These are phyloP conservation scores for Timandra comae DNA, from an alignment of 2,888 invertebrate genomes.

Conservation along the genomic window DNA sequence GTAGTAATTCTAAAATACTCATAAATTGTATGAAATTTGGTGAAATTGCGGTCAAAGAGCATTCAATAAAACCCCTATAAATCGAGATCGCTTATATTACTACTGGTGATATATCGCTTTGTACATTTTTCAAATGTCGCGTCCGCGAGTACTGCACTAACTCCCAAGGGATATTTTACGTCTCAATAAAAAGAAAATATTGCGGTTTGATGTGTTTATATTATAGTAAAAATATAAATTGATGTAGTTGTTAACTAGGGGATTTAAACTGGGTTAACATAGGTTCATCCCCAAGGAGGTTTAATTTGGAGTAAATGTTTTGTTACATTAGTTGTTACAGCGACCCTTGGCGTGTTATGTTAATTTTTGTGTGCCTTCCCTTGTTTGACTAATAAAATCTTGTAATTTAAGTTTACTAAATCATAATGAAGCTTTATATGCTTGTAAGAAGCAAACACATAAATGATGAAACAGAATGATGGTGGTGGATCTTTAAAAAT, in stretches of 20 bases:
- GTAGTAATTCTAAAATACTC: too few relatives aligned
- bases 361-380: too few relatives aligned
- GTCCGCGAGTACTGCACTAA: constrained; percentile 12
- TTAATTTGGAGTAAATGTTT: too few relatives aligned
- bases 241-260: constrained; percentile 16
- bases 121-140: constrained; percentile 30
- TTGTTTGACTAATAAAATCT: too few relatives aligned
- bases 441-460: too few relatives aligned
- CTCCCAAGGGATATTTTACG: constrained; percentile 31
- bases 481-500: too few relatives aligned
- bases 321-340: too few relatives aligned
- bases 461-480: too few relatives aligned
- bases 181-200: constrained; percentile 44
- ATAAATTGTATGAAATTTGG: neutral
- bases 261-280: constrained; percentile 5
- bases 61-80: constrained; percentile 29
- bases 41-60: constrained; percentile 7
- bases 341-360: too few relatives aligned
- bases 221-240: constrained; percentile 20
- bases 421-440: too few relatives aligned
- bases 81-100: constrained; percentile 28
- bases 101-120: constrained; percentile 28
- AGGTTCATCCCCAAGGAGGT: neutral
- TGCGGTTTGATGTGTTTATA: constrained; percentile 28
- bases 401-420: too few relatives aligned